Percentiles rank a stretch among this genome's conserved stretches.
phyloP scores from a whole-genome alignment of 2,888 invertebrate genomes.

The Penaeus monodon region DNA sequence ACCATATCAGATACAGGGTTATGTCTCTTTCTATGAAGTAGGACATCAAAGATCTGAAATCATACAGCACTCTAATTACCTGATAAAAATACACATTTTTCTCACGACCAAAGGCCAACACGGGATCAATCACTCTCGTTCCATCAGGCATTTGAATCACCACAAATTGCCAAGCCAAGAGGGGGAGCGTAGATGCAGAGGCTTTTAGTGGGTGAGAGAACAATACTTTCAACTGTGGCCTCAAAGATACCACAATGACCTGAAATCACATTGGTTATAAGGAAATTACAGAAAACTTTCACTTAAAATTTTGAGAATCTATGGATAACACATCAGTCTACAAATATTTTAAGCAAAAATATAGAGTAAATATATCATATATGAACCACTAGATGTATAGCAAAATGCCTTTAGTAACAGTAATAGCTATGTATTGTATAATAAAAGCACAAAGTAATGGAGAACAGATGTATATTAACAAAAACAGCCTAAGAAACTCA shows the following conservation, averaged over 20 bases:
- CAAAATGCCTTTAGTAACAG: too few relatives aligned
- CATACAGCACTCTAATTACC: conserved; percentile 68
- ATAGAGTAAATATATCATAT: too few relatives aligned
- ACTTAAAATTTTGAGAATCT: neutral
- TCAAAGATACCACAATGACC: conserved; percentile 83
- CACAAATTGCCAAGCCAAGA: conserved; percentile 93
- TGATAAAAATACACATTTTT: conserved; percentile 88
- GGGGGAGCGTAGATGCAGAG: conserved; percentile 84
- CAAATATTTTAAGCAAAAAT: too few relatives aligned
- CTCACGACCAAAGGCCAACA: conserved; percentile 90
- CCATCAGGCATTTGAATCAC: conserved; percentile 80
- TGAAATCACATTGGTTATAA: conserved; percentile 68
- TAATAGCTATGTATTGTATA: too few relatives aligned
- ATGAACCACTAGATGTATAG: too few relatives aligned
- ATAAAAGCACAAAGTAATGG: too few relatives aligned
- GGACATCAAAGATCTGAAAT: too few relatives aligned
- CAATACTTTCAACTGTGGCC: conserved; percentile 82
- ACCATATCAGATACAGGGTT: too few relatives aligned
- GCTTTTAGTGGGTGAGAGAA: conserved; percentile 79
- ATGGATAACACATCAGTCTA: too few relatives aligned
- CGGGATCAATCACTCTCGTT: conserved; percentile 82
- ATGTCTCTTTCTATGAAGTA: too few relatives aligned
- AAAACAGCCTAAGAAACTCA: too few relatives aligned
- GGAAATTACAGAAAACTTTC: neutral
- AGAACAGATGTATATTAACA: too few relatives aligned